These are phyloP conservation scores for Chloroclysta siterata DNA, from an alignment of 2,888 invertebrate species.

Conservation along the genomic window DNA sequence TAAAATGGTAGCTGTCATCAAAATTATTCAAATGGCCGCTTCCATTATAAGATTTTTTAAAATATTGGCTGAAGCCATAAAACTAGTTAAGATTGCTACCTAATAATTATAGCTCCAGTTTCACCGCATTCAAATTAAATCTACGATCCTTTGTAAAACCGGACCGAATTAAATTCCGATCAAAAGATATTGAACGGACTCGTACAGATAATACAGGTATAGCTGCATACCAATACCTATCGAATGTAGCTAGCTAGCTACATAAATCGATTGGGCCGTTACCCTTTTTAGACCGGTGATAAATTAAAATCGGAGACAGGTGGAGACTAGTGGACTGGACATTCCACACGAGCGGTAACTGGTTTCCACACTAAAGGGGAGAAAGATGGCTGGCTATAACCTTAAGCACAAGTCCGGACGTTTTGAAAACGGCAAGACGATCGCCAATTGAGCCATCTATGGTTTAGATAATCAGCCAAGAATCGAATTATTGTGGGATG, in stretches of 20 bases:
- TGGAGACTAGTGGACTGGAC: slow-evolving; percentile 51
- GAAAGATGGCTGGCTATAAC: slow-evolving; percentile 14
- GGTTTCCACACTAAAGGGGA: slow-evolving; percentile 49
- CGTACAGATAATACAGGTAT: slow-evolving; percentile 41
- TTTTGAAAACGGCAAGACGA: neutral
- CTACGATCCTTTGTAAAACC: slow-evolving; percentile 31
- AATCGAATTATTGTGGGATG: neutral
- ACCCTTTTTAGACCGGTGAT: slow-evolving; percentile 57
- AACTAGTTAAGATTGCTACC: neutral
- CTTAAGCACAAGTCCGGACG: slow-evolving; percentile 23
- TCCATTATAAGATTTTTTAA: neutral
- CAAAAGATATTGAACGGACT: slow-evolving; percentile 50
- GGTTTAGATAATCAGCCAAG: too few species aligned
- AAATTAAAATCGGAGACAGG: slow-evolving; percentile 64
- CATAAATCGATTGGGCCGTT: slow-evolving; percentile 56
- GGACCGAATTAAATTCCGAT: slow-evolving; percentile 53
- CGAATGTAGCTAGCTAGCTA: slow-evolving; percentile 18
- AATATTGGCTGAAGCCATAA: neutral
- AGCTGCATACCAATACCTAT: neutral
- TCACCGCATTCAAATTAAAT: slow-evolving; percentile 20
- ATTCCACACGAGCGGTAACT: slow-evolving; percentile 49
- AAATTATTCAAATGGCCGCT: neutral
- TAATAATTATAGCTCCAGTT: slow-evolving; percentile 18
- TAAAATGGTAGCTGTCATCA: neutral
- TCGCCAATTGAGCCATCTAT: too few species aligned